phyloP scores from a whole-genome alignment of 2,888 invertebrate species.

The Zeuzera pyrina region DNA sequence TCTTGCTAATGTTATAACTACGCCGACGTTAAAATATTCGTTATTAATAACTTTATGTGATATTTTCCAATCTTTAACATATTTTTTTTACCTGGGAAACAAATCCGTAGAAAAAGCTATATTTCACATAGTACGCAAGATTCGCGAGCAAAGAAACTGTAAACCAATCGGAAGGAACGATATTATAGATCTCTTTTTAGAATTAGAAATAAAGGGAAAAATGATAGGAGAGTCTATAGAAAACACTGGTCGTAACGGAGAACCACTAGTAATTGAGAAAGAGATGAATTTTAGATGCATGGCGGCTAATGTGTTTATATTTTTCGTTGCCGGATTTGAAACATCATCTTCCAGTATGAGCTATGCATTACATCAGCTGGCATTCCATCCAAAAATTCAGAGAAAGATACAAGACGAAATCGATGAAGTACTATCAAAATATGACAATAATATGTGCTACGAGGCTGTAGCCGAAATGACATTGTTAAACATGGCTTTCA shows the following conservation, averaged over 20 bases:
- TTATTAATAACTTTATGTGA: background rate
- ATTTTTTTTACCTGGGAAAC: background rate
- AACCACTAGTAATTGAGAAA: background rate
- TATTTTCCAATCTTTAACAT: background rate
- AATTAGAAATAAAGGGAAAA: conserved; percentile 31
- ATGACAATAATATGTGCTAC: conserved; percentile 6
- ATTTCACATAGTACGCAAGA: background rate
- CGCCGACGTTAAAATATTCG: background rate
- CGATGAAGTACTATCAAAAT: conserved; percentile 4
- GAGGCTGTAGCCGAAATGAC: conserved; percentile 6
- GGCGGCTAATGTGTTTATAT: conserved; percentile 15
- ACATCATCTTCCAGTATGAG: conserved; percentile 27
- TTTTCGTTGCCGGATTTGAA: conserved; percentile 29
- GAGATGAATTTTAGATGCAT: background rate
- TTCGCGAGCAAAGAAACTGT: conserved; percentile 28
- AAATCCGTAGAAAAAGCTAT: background rate
- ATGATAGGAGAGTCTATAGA: conserved; percentile 39
- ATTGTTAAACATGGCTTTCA: conserved; percentile 7
- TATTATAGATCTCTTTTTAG: conserved; percentile 18
- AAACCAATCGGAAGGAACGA: conserved; percentile 30
- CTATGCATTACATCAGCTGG: conserved; percentile 24
- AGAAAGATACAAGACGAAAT: conserved; percentile 8
- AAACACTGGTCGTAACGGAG: conserved; percentile 7
- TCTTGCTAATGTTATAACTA: background rate
- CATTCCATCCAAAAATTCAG: conserved; percentile 13